Base-by-base conservation (phyloP, 2,888 invertebrate species). In the Tyria jacobaeae region DNA sequence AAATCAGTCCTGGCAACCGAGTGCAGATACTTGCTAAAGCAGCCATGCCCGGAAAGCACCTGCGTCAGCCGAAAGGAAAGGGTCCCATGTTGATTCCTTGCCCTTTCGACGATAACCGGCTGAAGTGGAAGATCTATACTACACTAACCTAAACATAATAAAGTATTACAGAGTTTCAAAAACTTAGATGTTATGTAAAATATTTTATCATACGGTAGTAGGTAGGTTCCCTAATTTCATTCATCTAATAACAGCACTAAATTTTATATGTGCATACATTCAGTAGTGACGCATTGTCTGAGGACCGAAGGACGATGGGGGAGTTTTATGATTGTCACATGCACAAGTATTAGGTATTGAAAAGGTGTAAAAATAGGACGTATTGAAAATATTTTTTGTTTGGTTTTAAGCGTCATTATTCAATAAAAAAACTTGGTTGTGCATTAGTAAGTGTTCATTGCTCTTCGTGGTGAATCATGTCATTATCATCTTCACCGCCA, bases 211-310 rank as follows among this genome's bases (percentile, higher is more conserved):
- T 68, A 74, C 67, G 73, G 69, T 66, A 71, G 67, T 82, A 75
- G 75, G 77, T 75, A 78, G 72, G 76, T 81, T 80, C 81, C 83
- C 78, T 84, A 84, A 86, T 85, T 83, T 79, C 81, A 87, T 88
- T 87, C 85, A 84, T 80, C 78, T 82, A 84, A 85, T 86, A 84
- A 84, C 80, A 80, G 80, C 82, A 86, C 86, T 76, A 77, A 83
- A 82, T 85, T 86, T 87, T 82, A 83, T 89, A 89, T 90, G 90
- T 89, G 89, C 89, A 90, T 90, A 87, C 71, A 84, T 88, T 87
- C 73, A 58, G 68, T 60, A 73, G 74, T 81, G 83, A 83, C 82
- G 85, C 83, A 82, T 83, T 82, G 82, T 81, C 77, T 75, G 69
- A 72, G 70, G 56, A 63, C 68, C 64, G 66, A 67, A 73, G 75